Conservation (phyloP, 2,797 vertebrate species). For the Chelon labrosus region DNA sequence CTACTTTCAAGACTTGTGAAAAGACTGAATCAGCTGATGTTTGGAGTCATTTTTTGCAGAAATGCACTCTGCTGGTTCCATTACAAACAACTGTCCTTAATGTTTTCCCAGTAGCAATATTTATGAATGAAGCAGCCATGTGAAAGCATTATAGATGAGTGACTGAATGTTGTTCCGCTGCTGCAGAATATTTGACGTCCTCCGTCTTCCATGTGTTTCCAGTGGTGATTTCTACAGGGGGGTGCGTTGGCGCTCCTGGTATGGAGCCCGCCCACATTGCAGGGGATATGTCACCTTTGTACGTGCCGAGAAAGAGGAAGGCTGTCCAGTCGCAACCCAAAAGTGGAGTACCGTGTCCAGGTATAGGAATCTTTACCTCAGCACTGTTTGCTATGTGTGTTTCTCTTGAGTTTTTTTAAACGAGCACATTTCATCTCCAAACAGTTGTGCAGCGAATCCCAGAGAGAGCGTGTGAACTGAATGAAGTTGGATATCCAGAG, state of each 20-base stretch:
- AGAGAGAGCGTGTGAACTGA: slow-evolving; percentile 53
- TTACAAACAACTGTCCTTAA: no score
- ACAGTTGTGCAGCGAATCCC: slow-evolving; percentile 69
- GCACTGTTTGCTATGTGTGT: not conserved
- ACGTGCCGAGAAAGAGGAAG: slow-evolving; percentile 74
- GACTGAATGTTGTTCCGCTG: no score
- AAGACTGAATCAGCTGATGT: no score
- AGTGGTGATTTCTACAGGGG: slow-evolving; percentile 37
- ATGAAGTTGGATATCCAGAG: slow-evolving; percentile 50
- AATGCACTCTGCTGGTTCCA: no score
- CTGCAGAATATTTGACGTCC: no score
- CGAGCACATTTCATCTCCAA: not conserved
- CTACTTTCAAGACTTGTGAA: no score
- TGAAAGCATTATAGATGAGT: no score
- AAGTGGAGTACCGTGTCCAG: slow-evolving; percentile 62
- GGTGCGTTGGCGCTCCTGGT: slow-evolving; percentile 2
- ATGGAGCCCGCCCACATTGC: slow-evolving; percentile 64
- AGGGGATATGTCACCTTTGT: slow-evolving; percentile 74
- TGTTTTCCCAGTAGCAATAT: no score
- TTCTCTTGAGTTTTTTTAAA: not conserved
- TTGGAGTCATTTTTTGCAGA: no score
- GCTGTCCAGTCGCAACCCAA: slow-evolving; percentile 64
- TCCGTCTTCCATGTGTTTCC: slow-evolving; percentile 1
- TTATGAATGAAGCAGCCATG: no score
- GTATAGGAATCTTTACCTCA: slow-evolving; percentile 26